These are phyloP conservation scores for Acronicta aceris DNA, from an alignment of 2,888 invertebrate species.

Conservation along the genomic window DNA sequence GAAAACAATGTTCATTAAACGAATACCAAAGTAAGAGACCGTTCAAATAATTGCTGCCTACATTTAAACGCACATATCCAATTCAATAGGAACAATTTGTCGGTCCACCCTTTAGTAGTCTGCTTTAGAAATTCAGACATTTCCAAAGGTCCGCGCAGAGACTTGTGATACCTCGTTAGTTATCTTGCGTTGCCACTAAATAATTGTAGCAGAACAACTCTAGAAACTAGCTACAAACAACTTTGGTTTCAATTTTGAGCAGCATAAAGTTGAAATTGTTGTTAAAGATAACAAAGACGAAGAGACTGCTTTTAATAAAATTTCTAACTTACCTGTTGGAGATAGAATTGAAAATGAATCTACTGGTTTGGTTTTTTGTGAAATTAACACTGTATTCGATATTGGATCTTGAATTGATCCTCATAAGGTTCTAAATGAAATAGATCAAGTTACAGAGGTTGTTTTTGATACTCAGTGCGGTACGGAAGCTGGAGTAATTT, in stretches of 20 bases:
- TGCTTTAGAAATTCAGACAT: slow-evolving; percentile 77
- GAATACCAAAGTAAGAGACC: slow-evolving; percentile 82
- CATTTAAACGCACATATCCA: slow-evolving; percentile 74
- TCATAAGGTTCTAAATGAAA: slow-evolving; percentile 56
- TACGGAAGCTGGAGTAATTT: slow-evolving; percentile 80
- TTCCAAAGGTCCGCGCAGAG: slow-evolving; percentile 80
- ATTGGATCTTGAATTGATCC: slow-evolving; percentile 51
- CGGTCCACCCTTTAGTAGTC: slow-evolving; percentile 78
- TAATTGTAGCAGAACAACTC: slow-evolving; percentile 81
- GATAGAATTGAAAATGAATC: slow-evolving; percentile 72
- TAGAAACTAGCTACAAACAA: slow-evolving; percentile 32
- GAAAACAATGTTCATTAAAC: slow-evolving; percentile 88
- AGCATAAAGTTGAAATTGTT: slow-evolving; percentile 54
- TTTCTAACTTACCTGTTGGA: slow-evolving; percentile 68
- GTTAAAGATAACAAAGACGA: slow-evolving; percentile 10
- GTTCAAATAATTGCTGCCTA: slow-evolving; percentile 74
- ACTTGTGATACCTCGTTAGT: slow-evolving; percentile 85
- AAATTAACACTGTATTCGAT: slow-evolving; percentile 36
- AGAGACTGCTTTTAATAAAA: slow-evolving; percentile 59
- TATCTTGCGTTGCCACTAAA: slow-evolving; percentile 81
- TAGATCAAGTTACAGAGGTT: slow-evolving; percentile 35
- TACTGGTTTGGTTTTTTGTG: slow-evolving; percentile 57
- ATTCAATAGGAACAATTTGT: slow-evolving; percentile 86
- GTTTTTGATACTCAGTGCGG: slow-evolving; percentile 68
- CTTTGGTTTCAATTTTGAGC: slow-evolving; percentile 45